Evolutionary conservation across 2,113 vertebrate species (phyloP).

Genomic region (Tupaia tana): DNA sequence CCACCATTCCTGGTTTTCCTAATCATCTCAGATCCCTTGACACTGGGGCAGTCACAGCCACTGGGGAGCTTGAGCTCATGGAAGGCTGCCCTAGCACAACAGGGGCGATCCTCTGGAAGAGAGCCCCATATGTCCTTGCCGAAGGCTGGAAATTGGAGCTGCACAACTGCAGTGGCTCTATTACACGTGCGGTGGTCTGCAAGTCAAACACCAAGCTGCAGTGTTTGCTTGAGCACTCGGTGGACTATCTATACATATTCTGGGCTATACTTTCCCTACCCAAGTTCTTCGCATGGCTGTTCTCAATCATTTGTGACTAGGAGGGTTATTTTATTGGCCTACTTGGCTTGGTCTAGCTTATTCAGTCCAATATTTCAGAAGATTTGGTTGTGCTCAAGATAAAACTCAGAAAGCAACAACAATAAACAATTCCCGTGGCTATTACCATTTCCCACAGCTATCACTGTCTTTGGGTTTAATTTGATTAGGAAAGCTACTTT

Average conservation of each 20-base stretch:
- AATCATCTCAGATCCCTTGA: not conserved
- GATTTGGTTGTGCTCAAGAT: not conserved
- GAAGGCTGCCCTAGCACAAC: conserved; percentile 3
- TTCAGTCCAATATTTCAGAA: conserved; percentile 14
- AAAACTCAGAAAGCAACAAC: conserved; percentile 36
- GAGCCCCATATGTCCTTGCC: not conserved
- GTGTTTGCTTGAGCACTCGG: not conserved
- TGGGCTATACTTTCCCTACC: not conserved
- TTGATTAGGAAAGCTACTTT: conserved; percentile 62
- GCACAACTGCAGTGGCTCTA: not conserved
- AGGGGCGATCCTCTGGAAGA: conserved; percentile 9
- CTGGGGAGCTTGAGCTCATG: not conserved
- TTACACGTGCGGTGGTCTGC: not conserved
- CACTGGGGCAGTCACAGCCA: not conserved
- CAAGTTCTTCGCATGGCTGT: not conserved
- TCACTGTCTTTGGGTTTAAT: conserved; percentile 47
- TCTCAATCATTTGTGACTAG: not conserved
- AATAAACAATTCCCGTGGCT: not conserved
- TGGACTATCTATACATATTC: not conserved
- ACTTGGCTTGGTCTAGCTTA: conserved; percentile 21
- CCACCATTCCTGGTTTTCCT: conserved; percentile 16
- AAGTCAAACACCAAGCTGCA: not conserved
- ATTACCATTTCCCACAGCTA: conserved; percentile 24
- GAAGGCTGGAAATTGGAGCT: not conserved
- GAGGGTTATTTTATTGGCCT: conserved; percentile 27